Conservation (phyloP, 2,888 invertebrate species). For the Lepas anatifera region DNA sequence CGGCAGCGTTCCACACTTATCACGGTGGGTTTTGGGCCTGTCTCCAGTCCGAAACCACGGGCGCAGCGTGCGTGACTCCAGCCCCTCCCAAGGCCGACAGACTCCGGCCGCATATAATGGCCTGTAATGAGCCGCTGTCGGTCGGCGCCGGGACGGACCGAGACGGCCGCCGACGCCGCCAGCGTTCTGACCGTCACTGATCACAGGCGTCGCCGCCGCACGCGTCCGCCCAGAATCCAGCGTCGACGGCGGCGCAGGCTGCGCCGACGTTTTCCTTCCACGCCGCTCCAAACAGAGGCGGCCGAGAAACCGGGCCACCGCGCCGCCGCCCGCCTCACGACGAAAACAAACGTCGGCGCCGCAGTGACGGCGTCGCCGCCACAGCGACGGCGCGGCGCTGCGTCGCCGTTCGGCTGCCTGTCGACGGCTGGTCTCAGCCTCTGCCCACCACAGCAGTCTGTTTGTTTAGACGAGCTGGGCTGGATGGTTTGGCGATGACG, state of each 20-base stretch:
- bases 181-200: neutral
- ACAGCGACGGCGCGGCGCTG: no score
- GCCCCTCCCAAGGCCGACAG: neutral
- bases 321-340: no score
- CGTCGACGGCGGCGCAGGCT: neutral
- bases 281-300: neutral
- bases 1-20: no score
- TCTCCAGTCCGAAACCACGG: no score
- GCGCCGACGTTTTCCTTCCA: neutral
- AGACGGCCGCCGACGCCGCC: neutral
- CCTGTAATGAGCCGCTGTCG: neutral
- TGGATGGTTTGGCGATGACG: neutral
- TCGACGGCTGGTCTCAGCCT: no score
- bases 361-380: no score
- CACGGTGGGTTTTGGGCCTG: no score
- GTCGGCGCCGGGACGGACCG: neutral
- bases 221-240: neutral
- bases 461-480: no score
- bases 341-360: no score
- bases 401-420: no score
- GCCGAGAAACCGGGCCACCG: neutral
- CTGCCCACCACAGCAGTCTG: no score
- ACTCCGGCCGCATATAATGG: neutral
- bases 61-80: neutral
- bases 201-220: neutral